Conservation (phyloP, 2,113 vertebrate species). For the Phasianus colchicus region DNA sequence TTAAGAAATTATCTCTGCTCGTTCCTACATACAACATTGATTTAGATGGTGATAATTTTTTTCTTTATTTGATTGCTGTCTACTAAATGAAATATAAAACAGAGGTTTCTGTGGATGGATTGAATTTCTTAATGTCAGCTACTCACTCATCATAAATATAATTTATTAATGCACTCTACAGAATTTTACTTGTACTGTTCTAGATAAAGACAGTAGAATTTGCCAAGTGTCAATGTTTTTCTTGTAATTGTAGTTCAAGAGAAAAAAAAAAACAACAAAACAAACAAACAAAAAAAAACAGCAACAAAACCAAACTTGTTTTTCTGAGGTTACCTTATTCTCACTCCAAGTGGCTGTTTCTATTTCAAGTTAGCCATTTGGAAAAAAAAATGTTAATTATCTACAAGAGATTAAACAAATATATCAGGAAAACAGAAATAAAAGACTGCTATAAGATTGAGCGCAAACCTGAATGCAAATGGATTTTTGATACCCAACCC, state of each 20-base stretch:
- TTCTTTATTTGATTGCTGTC: not conserved
- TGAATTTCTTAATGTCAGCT: not conserved
- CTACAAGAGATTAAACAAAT: not conserved
- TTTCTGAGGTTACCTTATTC: not conserved
- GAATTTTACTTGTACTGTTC: not conserved
- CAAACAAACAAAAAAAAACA: too few species aligned
- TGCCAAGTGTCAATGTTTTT: not conserved
- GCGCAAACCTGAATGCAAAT: rapidly evolving
- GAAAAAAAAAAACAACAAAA: not conserved
- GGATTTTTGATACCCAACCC: not conserved
- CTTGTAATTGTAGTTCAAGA: not conserved
- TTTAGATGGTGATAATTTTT: not conserved
- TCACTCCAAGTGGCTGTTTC: not conserved
- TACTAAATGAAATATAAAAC: not conserved
- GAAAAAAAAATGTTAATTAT: not conserved
- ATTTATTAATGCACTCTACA: not conserved
- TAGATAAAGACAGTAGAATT: not conserved
- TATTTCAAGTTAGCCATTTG: not conserved
- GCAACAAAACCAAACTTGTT: not conserved
- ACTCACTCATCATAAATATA: not conserved
- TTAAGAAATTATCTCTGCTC: not conserved
- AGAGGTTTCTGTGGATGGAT: not conserved
- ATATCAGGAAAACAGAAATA: not conserved
- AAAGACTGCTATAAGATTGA: not conserved
- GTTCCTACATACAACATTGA: not conserved